A percentile compares a stretch with the other conserved stretches of the same genome.
These are phyloP conservation scores for Oreortyx pictus DNA, from an alignment of 2,797 vertebrate species.

Conservation along the genomic window DNA sequence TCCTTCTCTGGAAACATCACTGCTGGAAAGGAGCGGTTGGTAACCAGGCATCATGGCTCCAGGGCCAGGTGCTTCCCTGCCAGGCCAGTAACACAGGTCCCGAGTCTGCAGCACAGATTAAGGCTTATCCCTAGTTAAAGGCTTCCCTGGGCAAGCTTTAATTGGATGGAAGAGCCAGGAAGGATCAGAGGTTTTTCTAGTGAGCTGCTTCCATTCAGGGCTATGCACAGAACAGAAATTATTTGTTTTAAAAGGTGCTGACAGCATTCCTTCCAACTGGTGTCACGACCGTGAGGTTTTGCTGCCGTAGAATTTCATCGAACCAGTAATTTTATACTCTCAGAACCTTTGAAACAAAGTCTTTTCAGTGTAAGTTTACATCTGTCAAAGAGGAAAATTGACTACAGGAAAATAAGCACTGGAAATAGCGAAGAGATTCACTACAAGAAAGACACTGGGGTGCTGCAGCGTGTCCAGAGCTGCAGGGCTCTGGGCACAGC, in stretches of 20 bases:
- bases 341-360: not conserved
- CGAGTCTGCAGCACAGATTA: not conserved
- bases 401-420: not conserved
- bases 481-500: too few relatives aligned
- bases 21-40: not conserved
- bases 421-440: not conserved
- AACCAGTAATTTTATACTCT: not conserved
- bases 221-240: not conserved
- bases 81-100: not conserved
- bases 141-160: conserved; percentile 22
- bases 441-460: too few relatives aligned
- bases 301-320: not conserved
- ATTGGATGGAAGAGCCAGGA: conserved; percentile 25
- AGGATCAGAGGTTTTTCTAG: not conserved
- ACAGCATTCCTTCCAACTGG: not conserved
- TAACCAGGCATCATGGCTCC: not conserved
- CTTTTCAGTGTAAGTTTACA: not conserved
- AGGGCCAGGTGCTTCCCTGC: not conserved
- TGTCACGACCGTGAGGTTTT: not conserved
- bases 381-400: not conserved
- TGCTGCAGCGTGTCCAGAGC: too few relatives aligned
- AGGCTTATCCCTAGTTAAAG: conserved; percentile 36
- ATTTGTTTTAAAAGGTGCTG: not conserved
- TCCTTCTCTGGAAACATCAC: not conserved
- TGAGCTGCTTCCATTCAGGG: not conserved